Evolutionary conservation across 2,797 vertebrate species (phyloP), one percentile per base, ranked within the genome.

Genomic region (Calcarius lapponicus): DNA sequence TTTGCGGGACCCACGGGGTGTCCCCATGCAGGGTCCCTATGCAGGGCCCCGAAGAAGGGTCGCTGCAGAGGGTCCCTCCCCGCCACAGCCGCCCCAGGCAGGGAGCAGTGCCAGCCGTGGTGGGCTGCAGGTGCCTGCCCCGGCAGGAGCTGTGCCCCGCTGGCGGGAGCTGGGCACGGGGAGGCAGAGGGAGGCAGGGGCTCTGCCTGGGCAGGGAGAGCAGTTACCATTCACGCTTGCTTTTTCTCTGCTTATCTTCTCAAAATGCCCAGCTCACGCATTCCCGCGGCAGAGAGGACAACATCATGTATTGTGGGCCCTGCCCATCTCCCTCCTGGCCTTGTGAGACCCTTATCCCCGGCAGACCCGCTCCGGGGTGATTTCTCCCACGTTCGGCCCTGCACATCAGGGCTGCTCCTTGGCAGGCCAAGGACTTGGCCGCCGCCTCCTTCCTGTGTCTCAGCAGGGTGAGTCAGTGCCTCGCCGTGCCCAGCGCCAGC

Each of bases 391-490:
- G 19, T 89, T 40, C 64, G 22, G 70, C 71, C 36, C 58, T 16
- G 53, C 78, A 58, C 90, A 92, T 80, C 71, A n/a, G 67, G 67
- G 82, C 80, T 61, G 82, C 57, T 94, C 45, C 56, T 87, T 89
- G 94, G 85, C 92, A 76, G 47, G 90, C 26, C 70, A 6, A 1
- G 10, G 24, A 45, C 42, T 94, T 94, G 93, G 92, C 88, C 17
- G 17, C 66, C 8, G 21, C 92, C 91, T 78, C 82, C 90, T 96
- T 95, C 92, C 93, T 88, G 76, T 91, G 14, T 93, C 89, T 60
- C 94, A 70, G 80, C 88, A 45, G 87, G 83, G 92, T 95, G 92
- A 94, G 93, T 93, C 93, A 93, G 93, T 87, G 90, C 87, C 88
- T 81, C 51, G 11, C 54, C 2, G 73, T 86, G 78, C 87, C 93